Conservation (phyloP, 2,113 vertebrate species). For the Camelus dromedarius region DNA sequence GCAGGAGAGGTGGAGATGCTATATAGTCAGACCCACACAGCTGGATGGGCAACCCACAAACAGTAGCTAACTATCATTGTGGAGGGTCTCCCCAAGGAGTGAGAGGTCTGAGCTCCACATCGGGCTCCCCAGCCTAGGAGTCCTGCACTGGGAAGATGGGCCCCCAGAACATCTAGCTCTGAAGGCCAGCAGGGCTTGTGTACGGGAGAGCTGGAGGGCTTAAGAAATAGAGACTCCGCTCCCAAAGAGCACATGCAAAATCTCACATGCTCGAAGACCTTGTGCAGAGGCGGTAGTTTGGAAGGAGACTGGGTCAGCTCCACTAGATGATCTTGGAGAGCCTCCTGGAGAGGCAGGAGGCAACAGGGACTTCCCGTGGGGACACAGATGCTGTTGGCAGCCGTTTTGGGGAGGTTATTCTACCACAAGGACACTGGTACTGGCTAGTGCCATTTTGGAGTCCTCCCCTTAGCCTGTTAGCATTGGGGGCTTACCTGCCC, state of each 20-base stretch:
- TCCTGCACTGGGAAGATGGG: neutral
- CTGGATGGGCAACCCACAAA: neutral
- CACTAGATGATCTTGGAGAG: neutral
- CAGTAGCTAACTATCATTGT: neutral
- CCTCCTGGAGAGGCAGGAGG: neutral
- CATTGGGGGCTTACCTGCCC: neutral
- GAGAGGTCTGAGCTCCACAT: neutral
- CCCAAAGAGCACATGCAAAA: neutral
- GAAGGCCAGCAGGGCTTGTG: neutral
- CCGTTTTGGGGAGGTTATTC: neutral
- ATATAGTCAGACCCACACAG: neutral
- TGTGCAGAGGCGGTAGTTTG: neutral
- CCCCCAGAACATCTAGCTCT: neutral
- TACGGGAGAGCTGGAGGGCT: neutral
- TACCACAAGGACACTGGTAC: neutral
- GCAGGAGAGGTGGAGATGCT: neutral
- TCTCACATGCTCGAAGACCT: neutral
- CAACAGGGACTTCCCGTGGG: neutral
- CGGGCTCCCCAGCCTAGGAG: neutral
- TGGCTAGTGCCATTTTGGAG: no score
- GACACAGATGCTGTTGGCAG: neutral
- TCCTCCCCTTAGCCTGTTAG: neutral
- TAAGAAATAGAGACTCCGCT: neutral
- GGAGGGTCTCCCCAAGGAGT: neutral
- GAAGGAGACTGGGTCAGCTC: neutral